Evolutionary conservation across 2,797 vertebrate genomes (phyloP), one percentile per base, ranked within the genome.

Genomic region (Macropus fuliginosus): DNA sequence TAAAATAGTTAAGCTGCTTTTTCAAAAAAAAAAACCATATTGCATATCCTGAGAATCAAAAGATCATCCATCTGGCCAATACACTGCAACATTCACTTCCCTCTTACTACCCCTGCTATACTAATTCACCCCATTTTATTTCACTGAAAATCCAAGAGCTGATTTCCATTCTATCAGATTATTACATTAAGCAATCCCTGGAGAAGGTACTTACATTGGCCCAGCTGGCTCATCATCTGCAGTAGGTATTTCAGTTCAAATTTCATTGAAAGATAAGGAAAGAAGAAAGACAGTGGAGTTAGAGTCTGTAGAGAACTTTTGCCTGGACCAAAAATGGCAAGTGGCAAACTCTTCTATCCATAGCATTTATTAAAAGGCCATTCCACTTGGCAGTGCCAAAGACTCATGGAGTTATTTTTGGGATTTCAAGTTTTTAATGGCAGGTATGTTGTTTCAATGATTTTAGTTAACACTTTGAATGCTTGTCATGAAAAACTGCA

Each of bases 201-300:
- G 4, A 57, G 29, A 12, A 95, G 96, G 55, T 96, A 99, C 99
- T 99, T 99, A 99, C 99, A 99, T 99, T 98, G 99, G 99, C 98
- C 99, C 99, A 97, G 99, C 99, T 99, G 99, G 99, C 98, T 99
- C 99, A 98, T 99, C 99, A 54, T 99, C 99, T 99, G 97, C 97
- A 97, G 95, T 66, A 92, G 54, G 91, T 91, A 66, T 98, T 87
- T 96, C 97, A 94, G 0, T 96, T 13, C 93, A 95, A 13, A 14
- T 97, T 96, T 96, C 98, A 89, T 66, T 89, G 94, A 95, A 98
- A 97, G 96, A 98, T 54, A 98, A 97, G 97, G 97, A 95, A 98
- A 99, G 98, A 98, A 98, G 98, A 98, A 54, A 97, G 91, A 98
- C 92, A 94, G 95, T 0, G 91, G 95, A 98, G 97, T 99, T 91